A percentile compares a stretch with the other conserved stretches of the same genome.
These are phyloP conservation scores for Caenorhabditis sinica DNA, from an alignment of 2,888 invertebrate species.

Conservation along the genomic window DNA sequence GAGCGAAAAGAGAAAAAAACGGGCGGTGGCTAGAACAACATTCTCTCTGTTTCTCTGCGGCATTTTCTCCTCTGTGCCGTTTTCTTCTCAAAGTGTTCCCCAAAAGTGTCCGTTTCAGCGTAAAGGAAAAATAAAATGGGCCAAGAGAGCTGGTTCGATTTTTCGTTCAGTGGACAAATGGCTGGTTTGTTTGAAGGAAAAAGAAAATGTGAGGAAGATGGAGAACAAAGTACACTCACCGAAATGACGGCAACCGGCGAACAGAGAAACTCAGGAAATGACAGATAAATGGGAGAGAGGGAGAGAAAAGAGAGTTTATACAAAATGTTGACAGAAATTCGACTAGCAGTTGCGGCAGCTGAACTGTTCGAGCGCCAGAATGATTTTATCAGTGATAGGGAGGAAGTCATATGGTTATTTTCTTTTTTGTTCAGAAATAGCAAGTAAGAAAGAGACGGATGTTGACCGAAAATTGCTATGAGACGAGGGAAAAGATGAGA, in stretches of 20 bases:
- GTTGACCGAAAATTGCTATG: neutral
- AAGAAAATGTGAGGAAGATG: neutral
- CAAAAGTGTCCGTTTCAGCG: constrained; percentile 7
- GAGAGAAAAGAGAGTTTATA: constrained; percentile 25
- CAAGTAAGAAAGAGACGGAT: no score
- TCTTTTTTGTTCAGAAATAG: neutral
- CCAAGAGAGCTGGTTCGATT: constrained; percentile 7
- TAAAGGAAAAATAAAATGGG: constrained; percentile 16
- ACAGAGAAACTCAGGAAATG: constrained; percentile 19
- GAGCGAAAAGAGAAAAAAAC: constrained; percentile 24
- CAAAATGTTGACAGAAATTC: constrained; percentile 42
- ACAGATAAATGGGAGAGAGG: neutral
- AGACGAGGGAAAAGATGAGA: neutral
- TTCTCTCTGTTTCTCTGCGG: constrained; percentile 49
- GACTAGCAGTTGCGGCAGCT: neutral
- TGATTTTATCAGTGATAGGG: constrained; percentile 40
- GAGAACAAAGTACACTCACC: constrained; percentile 58
- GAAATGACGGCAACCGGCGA: constrained; percentile 30
- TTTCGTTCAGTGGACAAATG: constrained; percentile 21
- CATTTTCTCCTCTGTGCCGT: neutral
- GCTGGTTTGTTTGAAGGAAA: constrained; percentile 22
- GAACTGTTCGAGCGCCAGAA: constrained; percentile 34
- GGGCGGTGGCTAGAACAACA: constrained; percentile 51
- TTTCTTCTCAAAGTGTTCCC: neutral
- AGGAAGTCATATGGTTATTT: constrained; percentile 19